Evolutionary conservation across 2,113 vertebrate genomes (phyloP).

Genomic region (Vulpes vulpes): DNA sequence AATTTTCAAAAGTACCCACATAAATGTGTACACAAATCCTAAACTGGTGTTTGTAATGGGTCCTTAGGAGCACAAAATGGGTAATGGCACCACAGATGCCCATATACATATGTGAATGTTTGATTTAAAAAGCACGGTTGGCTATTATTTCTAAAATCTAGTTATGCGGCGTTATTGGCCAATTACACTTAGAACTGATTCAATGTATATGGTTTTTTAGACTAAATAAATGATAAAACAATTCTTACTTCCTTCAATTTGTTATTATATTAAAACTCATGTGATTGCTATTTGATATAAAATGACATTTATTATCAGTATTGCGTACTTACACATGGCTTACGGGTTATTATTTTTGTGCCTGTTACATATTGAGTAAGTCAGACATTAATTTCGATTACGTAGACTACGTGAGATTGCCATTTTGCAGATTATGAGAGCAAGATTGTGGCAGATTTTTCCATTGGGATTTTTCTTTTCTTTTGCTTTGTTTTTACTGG

Average conservation of each 20-base stretch:
- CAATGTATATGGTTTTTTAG: background rate
- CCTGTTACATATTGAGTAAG: background rate
- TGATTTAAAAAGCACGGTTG: background rate
- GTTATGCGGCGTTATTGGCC: background rate
- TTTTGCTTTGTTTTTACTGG: constrained; percentile 26
- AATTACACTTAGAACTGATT: background rate
- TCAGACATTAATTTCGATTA: background rate
- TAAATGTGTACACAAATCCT: background rate
- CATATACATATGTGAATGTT: background rate
- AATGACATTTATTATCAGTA: background rate
- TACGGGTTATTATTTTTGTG: background rate
- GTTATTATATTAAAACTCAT: background rate
- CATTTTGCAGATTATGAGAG: background rate
- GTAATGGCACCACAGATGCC: background rate
- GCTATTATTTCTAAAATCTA: background rate
- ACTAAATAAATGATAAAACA: background rate
- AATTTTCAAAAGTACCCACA: constrained; percentile 2
- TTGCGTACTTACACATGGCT: background rate
- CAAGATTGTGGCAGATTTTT: background rate
- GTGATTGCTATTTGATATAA: background rate
- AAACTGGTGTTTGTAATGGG: background rate
- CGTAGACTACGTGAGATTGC: background rate
- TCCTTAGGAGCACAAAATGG: background rate
- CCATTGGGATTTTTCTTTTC: background rate
- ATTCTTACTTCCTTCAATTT: background rate